phyloP scores from a whole-genome alignment of 1,140 invertebrate species.

The Diorhabda elongata region DNA sequence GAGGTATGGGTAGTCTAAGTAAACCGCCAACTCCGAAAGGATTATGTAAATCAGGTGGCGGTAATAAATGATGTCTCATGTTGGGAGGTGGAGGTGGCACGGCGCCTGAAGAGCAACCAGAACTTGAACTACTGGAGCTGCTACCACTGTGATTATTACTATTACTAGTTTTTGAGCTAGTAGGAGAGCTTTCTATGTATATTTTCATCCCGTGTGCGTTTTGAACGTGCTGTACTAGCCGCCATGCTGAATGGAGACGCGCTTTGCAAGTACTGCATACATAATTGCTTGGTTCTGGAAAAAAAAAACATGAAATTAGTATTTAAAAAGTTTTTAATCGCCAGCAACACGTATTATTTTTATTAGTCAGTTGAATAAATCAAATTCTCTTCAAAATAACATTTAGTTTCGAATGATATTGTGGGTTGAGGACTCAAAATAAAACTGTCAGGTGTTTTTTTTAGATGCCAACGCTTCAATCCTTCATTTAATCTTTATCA shows the following conservation, averaged over 20 bases:
- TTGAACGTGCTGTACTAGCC: conserved; percentile 90
- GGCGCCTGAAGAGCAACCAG: conserved; percentile 54
- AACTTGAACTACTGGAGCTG: conserved; percentile 56
- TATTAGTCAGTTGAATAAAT: too few species aligned
- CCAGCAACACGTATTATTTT: too few species aligned
- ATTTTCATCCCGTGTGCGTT: conserved; percentile 90
- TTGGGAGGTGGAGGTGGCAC: conserved; percentile 58
- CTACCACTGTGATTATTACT: conserved; percentile 53
- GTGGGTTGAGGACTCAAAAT: too few species aligned
- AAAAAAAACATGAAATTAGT: conserved; percentile 40
- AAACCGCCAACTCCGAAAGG: conserved; percentile 65
- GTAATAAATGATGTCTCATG: conserved; percentile 59
- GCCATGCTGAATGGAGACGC: conserved; percentile 86
- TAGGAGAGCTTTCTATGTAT: conserved; percentile 68
- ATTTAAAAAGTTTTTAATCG: too few species aligned
- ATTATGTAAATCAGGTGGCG: conserved; percentile 62
- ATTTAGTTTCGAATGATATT: too few species aligned
- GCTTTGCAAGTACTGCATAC: conserved; percentile 92
- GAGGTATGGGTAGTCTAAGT: conserved; percentile 62
- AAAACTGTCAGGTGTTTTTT: too few species aligned
- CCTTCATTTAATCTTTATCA: too few species aligned
- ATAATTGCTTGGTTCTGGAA: conserved; percentile 93
- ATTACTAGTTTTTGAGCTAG: conserved; percentile 48
- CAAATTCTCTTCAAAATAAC: too few species aligned
- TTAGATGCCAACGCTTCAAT: too few species aligned